Evolutionary conservation across 2,113 vertebrate species (phyloP).

Genomic region (Amia ocellicauda): DNA sequence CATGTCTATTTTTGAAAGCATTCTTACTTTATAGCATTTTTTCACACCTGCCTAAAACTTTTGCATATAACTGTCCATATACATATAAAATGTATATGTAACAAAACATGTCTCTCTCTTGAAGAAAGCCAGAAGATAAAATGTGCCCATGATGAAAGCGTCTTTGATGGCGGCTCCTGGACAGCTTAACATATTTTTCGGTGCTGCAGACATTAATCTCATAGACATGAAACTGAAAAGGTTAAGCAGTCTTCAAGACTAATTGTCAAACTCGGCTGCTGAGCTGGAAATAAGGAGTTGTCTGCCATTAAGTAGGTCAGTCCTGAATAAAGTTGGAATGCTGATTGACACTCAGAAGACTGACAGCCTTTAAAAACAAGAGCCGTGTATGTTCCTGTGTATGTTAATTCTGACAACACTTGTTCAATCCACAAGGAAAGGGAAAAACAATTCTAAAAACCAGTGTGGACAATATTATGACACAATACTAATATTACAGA

Average conservation of each 20-base stretch:
- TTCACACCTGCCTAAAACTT: too few relatives aligned
- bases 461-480: too few relatives aligned
- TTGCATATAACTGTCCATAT: too few relatives aligned
- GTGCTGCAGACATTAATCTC: conserved; percentile 14
- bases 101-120: background rate
- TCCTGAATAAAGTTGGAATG: conserved; percentile 7
- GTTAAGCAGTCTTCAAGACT: conserved; percentile 19
- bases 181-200: conserved; percentile 8
- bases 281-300: conserved; percentile 6
- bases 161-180: conserved; percentile 5
- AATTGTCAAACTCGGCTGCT: conserved; percentile 10
- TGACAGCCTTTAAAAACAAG: background rate
- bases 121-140: background rate
- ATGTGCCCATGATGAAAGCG: conserved; percentile 1
- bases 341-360: conserved; percentile 8
- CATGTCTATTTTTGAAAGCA: too few relatives aligned
- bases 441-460: conserved; percentile 1
- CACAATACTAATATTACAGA: too few relatives aligned
- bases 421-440: too few relatives aligned
- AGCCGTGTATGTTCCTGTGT: background rate
- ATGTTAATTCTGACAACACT: background rate
- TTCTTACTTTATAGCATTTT: too few relatives aligned
- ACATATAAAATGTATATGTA: too few relatives aligned
- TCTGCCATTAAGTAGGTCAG: conserved; percentile 13
- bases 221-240: conserved; percentile 12